Evolutionary conservation across 2,113 vertebrate genomes (phyloP).

Genomic region (Galemys pyrenaicus): DNA sequence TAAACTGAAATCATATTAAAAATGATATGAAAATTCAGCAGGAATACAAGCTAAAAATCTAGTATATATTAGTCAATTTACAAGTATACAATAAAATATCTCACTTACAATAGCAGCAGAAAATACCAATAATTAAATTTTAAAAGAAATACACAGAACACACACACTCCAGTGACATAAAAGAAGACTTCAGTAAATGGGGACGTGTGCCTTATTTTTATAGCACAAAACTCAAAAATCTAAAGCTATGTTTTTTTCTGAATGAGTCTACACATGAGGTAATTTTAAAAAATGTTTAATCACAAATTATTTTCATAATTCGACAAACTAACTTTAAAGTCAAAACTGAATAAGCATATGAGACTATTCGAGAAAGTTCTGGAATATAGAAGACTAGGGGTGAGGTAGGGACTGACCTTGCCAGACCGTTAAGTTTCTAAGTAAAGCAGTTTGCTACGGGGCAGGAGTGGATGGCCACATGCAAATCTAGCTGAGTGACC

Average conservation of each 20-base stretch:
- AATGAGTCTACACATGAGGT: background rate
- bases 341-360: background rate
- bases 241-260: background rate
- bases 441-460: background rate
- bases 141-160: background rate
- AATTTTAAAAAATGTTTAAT: no score
- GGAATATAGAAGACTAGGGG: background rate
- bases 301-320: background rate
- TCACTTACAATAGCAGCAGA: background rate
- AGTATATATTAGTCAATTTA: background rate
- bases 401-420: fast-evolving
- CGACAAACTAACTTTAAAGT: background rate
- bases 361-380: background rate
- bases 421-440: no score
- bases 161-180: background rate
- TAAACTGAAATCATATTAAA: background rate
- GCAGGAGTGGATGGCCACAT: no score
- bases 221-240: background rate
- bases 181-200: background rate
- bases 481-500: background rate
- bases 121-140: background rate
- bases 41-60: background rate
- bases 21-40: background rate
- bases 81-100: background rate
- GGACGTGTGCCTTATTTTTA: background rate